phyloP scores from a whole-genome alignment of 2,797 vertebrate species.

The Bryconaethiops microstoma region DNA sequence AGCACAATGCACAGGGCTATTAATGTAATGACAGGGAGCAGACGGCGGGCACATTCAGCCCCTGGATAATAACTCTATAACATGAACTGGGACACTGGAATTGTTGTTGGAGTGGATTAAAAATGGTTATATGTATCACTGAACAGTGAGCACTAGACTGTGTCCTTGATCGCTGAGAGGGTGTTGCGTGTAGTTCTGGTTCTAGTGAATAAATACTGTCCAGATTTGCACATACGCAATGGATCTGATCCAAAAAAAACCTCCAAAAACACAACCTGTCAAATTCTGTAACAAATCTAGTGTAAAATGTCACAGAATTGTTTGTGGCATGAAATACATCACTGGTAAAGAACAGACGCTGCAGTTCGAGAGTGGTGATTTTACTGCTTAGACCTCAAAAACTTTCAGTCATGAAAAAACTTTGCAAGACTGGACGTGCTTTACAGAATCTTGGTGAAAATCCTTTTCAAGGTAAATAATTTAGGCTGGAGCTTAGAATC shows the following conservation, averaged over 20 bases:
- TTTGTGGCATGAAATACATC: too few relatives aligned
- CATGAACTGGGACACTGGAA: slow-evolving; percentile 46
- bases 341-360: too few relatives aligned
- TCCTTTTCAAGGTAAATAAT: too few relatives aligned
- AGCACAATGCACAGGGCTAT: slow-evolving; percentile 57
- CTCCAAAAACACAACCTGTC: too few relatives aligned
- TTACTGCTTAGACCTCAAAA: too few relatives aligned
- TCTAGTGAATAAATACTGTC: background rate
- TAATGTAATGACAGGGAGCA: slow-evolving; percentile 56
- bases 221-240: background rate
- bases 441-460: too few relatives aligned
- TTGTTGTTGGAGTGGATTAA: slow-evolving; percentile 50
- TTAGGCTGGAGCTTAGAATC: too few relatives aligned
- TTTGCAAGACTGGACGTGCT: too few relatives aligned
- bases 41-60: slow-evolving; percentile 35
- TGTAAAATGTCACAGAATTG: background rate
- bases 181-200: slow-evolving; percentile 18
- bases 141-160: slow-evolving; percentile 43
- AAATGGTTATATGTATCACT: slow-evolving; percentile 45
- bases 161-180: slow-evolving; percentile 37
- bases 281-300: background rate
- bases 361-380: too few relatives aligned
- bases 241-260: background rate
- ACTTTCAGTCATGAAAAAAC: too few relatives aligned
- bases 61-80: slow-evolving; percentile 52